Conservation (phyloP, 2,113 vertebrate genomes). For the Pelobates fuscus region DNA sequence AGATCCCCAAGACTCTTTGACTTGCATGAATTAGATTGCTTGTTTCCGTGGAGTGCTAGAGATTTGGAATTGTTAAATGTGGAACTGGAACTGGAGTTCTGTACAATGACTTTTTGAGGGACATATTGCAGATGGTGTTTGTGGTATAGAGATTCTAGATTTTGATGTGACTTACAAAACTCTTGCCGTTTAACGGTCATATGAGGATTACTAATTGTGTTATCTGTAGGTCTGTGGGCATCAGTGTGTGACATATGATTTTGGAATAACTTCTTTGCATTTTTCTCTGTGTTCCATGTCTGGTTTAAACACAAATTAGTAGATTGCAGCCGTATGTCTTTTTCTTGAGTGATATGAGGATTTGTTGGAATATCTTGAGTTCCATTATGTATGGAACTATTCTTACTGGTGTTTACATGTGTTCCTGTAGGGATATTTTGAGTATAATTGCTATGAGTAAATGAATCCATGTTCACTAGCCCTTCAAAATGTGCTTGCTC, state of each 20-base stretch:
- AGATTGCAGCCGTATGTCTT: slow-evolving; percentile 56
- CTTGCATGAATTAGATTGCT: slow-evolving; percentile 78
- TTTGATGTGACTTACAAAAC: slow-evolving; percentile 33
- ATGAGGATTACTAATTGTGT: slow-evolving; percentile 5
- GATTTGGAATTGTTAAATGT: slow-evolving; percentile 34
- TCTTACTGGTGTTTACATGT: slow-evolving; percentile 64
- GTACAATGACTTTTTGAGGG: slow-evolving; percentile 6
- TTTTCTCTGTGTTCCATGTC: slow-evolving; percentile 2
- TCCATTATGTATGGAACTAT: slow-evolving; percentile 74
- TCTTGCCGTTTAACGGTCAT: slow-evolving; percentile 43
- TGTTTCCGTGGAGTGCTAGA: slow-evolving; percentile 46
- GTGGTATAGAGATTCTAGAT: slow-evolving; percentile 30
- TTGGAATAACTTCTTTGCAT: slow-evolving; percentile 35
- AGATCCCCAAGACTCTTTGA: slow-evolving; percentile 95
- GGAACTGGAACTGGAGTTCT: not conserved
- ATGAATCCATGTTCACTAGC: slow-evolving; percentile 43
- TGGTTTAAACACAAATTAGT: slow-evolving; percentile 61
- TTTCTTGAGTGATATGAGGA: slow-evolving; percentile 44
- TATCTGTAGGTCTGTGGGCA: slow-evolving; percentile 16
- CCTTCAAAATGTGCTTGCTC: slow-evolving; percentile 48
- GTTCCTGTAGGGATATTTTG: slow-evolving; percentile 52
- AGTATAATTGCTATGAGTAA: slow-evolving; percentile 42
- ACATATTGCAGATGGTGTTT: slow-evolving; percentile 22
- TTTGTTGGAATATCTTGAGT: slow-evolving; percentile 65
- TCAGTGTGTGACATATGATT: slow-evolving; percentile 10